Percentiles rank a stretch among this genome's conserved stretches.
Evolutionary conservation across 2,888 invertebrate genomes (phyloP).

Genomic region (Podabrus alpinus): DNA sequence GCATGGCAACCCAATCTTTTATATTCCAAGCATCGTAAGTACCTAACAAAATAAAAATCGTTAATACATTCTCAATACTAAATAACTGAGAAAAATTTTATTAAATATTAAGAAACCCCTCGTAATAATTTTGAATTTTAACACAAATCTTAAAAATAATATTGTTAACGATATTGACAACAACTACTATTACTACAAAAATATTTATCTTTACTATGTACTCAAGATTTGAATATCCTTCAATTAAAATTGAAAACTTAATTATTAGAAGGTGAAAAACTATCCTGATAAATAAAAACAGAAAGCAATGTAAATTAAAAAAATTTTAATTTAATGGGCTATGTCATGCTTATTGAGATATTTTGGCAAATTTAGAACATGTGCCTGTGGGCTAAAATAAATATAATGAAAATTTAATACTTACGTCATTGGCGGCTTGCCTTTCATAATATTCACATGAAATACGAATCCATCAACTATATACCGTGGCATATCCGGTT

Average conservation of each 20-base stretch:
- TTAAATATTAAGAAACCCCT: not conserved
- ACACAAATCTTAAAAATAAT: not conserved
- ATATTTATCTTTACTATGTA: not conserved
- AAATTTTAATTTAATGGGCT: not conserved
- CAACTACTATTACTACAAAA: too few species aligned
- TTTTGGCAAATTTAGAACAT: not conserved
- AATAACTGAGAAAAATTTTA: not conserved
- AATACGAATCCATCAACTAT: slow-evolving; percentile 54
- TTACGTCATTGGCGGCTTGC: slow-evolving; percentile 53
- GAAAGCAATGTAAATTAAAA: not conserved
- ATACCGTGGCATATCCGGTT: slow-evolving; percentile 52
- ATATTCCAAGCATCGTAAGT: slow-evolving; percentile 51
- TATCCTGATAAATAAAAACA: not conserved
- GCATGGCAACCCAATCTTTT: slow-evolving; percentile 53
- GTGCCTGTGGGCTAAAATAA: not conserved
- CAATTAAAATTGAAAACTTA: not conserved
- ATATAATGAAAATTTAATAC: slow-evolving; percentile 20
- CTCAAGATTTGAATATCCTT: not conserved
- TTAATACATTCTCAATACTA: not conserved
- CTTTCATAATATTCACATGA: slow-evolving; percentile 54
- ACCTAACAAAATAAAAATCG: slow-evolving; percentile 39
- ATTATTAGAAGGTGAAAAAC: not conserved
- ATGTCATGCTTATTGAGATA: not conserved
- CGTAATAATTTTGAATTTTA: not conserved
- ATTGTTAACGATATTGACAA: not conserved